These are phyloP conservation scores for Drosophila mimica DNA, from an alignment of 2,888 invertebrate species.

Conservation along the genomic window DNA sequence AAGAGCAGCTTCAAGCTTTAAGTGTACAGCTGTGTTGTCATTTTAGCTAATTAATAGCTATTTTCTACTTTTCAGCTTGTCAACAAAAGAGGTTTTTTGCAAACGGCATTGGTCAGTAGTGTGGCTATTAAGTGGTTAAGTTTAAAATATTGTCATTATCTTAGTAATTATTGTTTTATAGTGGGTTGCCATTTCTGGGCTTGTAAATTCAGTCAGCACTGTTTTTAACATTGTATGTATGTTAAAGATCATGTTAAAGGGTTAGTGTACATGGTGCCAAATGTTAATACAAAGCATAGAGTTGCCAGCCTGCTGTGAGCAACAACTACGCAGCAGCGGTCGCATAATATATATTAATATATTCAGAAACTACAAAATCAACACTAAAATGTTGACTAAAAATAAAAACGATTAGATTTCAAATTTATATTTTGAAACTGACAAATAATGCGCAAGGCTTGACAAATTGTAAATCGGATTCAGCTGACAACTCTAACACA, in stretches of 20 bases:
- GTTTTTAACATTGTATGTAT: constrained; percentile 1
- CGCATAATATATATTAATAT: neutral
- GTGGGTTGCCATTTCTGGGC: neutral
- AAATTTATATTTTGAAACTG: neutral
- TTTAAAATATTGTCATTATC: neutral
- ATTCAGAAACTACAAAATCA: neutral
- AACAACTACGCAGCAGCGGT: constrained; percentile 14
- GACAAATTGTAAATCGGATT: constrained; percentile 1
- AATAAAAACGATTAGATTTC: neutral
- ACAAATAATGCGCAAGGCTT: neutral
- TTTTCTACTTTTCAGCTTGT: neutral
- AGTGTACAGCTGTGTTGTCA: neutral
- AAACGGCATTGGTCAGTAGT: neutral
- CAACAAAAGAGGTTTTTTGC: neutral
- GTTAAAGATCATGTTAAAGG: constrained; percentile 40
- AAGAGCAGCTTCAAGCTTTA: constrained; percentile 20
- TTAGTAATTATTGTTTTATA: neutral
- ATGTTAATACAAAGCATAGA: constrained; percentile 30
- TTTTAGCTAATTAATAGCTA: neutral
- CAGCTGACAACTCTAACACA: constrained; percentile 37
- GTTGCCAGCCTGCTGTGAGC: constrained; percentile 20
- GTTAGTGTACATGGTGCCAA: constrained; percentile 14
- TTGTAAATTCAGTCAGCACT: neutral
- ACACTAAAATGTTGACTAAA: neutral
- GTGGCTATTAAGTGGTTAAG: neutral